Conservation (phyloP, 1,140 invertebrate genomes). For the Pemphigus obesinymphae region DNA sequence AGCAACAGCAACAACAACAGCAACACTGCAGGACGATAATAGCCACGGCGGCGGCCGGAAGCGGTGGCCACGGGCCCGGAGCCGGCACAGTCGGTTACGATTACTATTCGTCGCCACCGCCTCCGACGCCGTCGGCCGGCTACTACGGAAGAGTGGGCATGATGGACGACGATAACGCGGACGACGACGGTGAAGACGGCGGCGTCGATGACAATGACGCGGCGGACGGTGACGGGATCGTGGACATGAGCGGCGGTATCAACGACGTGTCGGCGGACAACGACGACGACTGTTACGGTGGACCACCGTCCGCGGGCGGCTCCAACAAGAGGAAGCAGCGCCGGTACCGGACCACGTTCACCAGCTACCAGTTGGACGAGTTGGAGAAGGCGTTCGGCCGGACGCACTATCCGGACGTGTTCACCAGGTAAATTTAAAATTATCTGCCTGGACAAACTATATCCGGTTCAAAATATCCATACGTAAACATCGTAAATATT, state of each 20-base stretch:
- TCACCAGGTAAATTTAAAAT: conserved; percentile 70
- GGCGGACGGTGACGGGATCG: neutral
- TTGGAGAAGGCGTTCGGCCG: conserved; percentile 94
- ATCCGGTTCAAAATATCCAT: no score
- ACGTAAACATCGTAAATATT: no score
- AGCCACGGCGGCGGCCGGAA: neutral
- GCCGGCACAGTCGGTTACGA: neutral
- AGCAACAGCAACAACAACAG: neutral
- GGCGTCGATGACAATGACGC: neutral
- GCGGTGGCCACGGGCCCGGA: neutral
- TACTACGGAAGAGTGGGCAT: neutral
- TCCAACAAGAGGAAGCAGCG: conserved; percentile 85
- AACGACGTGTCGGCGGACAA: conserved; percentile 35
- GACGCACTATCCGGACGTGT: conserved; percentile 97
- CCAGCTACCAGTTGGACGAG: conserved; percentile 92
- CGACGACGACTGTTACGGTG: conserved; percentile 63
- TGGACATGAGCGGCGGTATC: conserved; percentile 36
- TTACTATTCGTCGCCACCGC: conserved; percentile 1
- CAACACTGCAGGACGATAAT: neutral
- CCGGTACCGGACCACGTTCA: conserved; percentile 89
- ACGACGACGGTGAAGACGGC: neutral
- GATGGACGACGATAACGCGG: neutral
- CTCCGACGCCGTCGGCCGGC: neutral
- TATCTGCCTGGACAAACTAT: no score
- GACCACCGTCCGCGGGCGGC: conserved; percentile 54